phyloP scores from a whole-genome alignment of 2,888 invertebrate species.

The Aphidoletes aphidimyza region DNA sequence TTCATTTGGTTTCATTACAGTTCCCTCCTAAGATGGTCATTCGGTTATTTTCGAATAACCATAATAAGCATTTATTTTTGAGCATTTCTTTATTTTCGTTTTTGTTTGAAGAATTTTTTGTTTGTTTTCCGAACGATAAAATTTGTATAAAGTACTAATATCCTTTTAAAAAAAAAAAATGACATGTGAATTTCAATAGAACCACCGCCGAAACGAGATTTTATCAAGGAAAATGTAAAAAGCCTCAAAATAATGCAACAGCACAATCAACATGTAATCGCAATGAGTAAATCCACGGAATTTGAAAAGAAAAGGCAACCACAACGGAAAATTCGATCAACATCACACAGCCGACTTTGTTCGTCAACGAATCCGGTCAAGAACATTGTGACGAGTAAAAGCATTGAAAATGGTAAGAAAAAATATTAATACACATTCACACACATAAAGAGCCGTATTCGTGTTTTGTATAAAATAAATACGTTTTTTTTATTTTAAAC shows the following conservation, averaged over 20 bases:
- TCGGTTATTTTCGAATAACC: no score
- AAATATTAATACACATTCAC: no score
- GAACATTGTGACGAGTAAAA: neutral
- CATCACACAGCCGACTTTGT: conserved; percentile 36
- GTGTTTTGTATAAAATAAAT: no score
- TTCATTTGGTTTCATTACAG: neutral
- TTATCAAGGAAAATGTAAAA: conserved; percentile 54
- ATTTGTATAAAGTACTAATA: no score
- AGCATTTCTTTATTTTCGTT: no score
- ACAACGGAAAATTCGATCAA: conserved; percentile 1
- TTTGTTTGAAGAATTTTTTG: no score
- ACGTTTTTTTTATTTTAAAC: no score
- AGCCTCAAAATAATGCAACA: conserved; percentile 22
- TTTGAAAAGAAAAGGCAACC: neutral
- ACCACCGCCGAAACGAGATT: conserved; percentile 52
- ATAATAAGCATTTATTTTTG: neutral
- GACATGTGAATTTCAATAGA: no score
- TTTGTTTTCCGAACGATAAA: no score
- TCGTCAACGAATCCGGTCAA: conserved; percentile 13
- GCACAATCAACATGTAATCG: neutral
- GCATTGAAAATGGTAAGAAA: neutral
- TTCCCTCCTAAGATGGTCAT: neutral
- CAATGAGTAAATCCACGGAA: no score
- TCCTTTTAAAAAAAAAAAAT: no score
- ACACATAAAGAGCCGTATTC: neutral